Base-by-base conservation (phyloP, 2,113 vertebrate species). In the Ceyx melanurus region DNA sequence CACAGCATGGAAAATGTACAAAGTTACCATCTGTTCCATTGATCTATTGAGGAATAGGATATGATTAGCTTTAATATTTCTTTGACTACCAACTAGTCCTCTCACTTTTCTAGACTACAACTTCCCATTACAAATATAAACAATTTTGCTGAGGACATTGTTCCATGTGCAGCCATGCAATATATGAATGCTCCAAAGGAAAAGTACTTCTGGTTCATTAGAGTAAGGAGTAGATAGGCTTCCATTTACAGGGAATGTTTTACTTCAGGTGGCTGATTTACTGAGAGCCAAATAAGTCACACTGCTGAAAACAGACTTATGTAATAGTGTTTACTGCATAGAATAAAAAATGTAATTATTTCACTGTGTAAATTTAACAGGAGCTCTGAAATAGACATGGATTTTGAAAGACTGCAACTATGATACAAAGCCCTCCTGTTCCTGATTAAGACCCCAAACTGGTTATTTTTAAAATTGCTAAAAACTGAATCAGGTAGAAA, bases 1-100 rank as follows among this genome's bases (percentile, higher is more conserved):
- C 82, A 67, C 50, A 75, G 72, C 14, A 79, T 76, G 66, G 23
- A 92, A 93, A 90, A 93, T 81, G 31, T 76, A 89, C 42, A 74
- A 90, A 88, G 58, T 86, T 86, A 66, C 79, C 71, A 84, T 91
- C 78, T 82, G 91, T 88, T 94, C 65, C 74, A 80, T 71, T 94
- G 76, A 93, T 95, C 83, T 92, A 15, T 42, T 90, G 81, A 67
- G 78, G 57, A 97, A 88, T 45, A 66, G 29, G 46, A 70, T 86
- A 94, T 66, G 31, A 94, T 87, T 67, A 89, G 29, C 21, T 94
- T 85, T 76, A 89, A 48, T 67, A 88, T 62, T 42, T 82, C 72
- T 65, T 86, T 53, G 74, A 3, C 42, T 66, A 93, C 17, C 17
- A 22, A 90, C 18, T 21, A 22, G n/a, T 86, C 16, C n/a, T 83